Percentiles rank a stretch among this genome's conserved stretches.
These are phyloP conservation scores for Chydorus sphaericus DNA, from an alignment of 2,888 invertebrate genomes.

Conservation along the genomic window DNA sequence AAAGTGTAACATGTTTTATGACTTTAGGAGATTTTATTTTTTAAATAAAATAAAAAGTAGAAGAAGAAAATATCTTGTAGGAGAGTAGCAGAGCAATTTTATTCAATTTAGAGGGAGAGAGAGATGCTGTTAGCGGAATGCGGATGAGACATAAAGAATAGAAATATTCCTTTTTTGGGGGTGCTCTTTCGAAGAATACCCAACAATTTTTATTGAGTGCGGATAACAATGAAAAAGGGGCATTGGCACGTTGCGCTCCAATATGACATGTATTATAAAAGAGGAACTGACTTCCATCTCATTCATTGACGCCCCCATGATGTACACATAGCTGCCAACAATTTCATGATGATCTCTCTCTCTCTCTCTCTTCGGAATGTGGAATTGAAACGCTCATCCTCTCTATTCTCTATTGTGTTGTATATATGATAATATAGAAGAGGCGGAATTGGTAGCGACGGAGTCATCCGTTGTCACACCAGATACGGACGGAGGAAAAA, in stretches of 20 bases:
- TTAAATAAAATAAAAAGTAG: too few relatives aligned
- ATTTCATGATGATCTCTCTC: neutral
- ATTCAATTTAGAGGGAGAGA: neutral
- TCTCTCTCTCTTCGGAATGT: neutral
- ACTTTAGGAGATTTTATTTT: too few relatives aligned
- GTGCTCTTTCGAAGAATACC: neutral
- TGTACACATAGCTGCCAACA: neutral
- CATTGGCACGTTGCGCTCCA: neutral
- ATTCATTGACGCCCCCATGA: too few relatives aligned
- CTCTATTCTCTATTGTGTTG: too few relatives aligned
- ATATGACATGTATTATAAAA: neutral
- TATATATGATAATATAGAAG: too few relatives aligned
- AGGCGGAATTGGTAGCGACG: neutral
- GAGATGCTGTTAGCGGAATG: neutral
- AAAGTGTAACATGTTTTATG: too few relatives aligned
- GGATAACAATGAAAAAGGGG: conserved; percentile 4
- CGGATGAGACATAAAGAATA: neutral
- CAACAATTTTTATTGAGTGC: conserved; percentile 1
- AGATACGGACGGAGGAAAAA: conserved; percentile 26
- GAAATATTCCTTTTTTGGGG: too few relatives aligned
- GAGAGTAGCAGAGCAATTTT: too few relatives aligned
- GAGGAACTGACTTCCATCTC: neutral
- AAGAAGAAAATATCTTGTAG: too few relatives aligned
- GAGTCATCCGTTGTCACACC: neutral
- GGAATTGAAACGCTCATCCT: too few relatives aligned